These are phyloP conservation scores for Diachrysia chrysitis DNA, from an alignment of 2,888 invertebrate genomes.

Conservation along the genomic window DNA sequence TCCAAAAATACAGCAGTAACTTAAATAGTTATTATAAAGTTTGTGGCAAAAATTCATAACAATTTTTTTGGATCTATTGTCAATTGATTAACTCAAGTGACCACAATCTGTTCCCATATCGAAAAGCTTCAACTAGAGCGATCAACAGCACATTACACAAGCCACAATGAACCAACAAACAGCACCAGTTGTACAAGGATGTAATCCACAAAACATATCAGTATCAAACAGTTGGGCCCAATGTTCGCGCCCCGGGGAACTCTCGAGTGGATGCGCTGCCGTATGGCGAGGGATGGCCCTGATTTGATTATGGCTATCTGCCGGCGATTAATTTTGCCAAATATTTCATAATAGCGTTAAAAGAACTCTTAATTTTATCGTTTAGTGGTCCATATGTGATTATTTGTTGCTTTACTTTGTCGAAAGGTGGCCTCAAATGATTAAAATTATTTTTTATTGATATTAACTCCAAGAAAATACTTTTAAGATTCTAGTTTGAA, in stretches of 20 bases:
- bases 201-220: constrained; percentile 75
- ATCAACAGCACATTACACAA: constrained; percentile 22
- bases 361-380: constrained; percentile 48
- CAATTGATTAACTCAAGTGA: background rate
- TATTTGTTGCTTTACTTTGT: background rate
- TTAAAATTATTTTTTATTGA: no score
- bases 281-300: constrained; percentile 66
- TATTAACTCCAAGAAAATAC: no score
- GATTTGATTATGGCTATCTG: constrained; percentile 76
- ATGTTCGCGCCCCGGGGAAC: constrained; percentile 33
- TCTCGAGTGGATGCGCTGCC: constrained; percentile 49
- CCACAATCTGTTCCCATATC: background rate
- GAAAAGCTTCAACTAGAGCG: constrained; percentile 9
- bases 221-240: constrained; percentile 78
- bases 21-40: background rate
- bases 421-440: background rate
- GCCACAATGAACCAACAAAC: constrained; percentile 54
- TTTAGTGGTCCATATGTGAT: constrained; percentile 45
- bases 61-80: background rate
- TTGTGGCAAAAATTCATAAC: background rate
- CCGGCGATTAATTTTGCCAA: constrained; percentile 63
- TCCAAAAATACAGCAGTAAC: background rate
- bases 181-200: constrained; percentile 58
- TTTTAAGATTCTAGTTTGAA: no score
- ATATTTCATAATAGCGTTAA: constrained; percentile 45